A percentile compares a stretch with the other conserved stretches of the same genome.
Conservation (phyloP, 2,113 vertebrate genomes). For the Cavia porcellus region DNA sequence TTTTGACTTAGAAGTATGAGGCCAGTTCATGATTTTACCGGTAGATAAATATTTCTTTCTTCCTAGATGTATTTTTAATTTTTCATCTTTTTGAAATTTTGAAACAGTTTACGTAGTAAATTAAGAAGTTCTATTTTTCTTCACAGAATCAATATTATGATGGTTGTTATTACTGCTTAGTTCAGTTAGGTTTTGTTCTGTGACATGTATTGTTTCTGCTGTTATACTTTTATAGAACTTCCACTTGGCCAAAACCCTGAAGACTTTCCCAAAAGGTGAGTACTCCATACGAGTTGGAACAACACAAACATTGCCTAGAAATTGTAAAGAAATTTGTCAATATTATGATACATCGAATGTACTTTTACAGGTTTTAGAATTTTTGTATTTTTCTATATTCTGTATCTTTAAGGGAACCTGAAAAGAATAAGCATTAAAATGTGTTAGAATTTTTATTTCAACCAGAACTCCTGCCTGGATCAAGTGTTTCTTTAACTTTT, state of each 20-base stretch:
- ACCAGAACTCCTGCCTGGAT: neutral
- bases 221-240: neutral
- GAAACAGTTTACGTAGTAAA: neutral
- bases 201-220: neutral
- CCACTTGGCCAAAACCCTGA: accelerated
- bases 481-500: neutral
- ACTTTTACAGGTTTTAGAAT: neutral
- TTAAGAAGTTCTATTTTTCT: neutral
- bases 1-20: neutral
- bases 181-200: neutral
- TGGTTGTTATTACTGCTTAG: neutral
- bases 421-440: neutral
- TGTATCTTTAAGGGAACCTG: neutral
- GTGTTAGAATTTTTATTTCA: neutral
- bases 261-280: neutral
- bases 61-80: neutral
- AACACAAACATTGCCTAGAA: neutral
- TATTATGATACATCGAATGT: neutral
- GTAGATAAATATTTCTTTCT: neutral
- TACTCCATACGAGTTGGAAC: neutral
- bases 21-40: neutral
- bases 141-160: neutral
- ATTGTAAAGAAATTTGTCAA: neutral
- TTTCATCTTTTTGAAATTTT: neutral
- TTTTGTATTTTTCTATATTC: neutral